Conservation (phyloP, 2,797 vertebrate genomes). For the Stomatorhinus walkeri region DNA sequence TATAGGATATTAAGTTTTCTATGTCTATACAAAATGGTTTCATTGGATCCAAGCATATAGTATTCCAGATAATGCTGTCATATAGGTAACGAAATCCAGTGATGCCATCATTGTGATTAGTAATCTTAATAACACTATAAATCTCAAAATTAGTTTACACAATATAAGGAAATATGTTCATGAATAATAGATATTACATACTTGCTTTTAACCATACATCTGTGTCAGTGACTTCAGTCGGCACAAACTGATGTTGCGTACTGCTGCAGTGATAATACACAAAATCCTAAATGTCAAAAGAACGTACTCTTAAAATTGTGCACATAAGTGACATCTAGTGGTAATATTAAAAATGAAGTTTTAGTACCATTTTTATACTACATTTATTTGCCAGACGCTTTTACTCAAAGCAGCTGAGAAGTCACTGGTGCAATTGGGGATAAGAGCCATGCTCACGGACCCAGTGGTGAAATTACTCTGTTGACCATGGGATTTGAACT, state of each 20-base stretch:
- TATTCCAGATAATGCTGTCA: not conserved
- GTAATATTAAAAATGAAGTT: not conserved
- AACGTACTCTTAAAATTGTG: not conserved
- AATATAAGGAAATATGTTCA: not conserved
- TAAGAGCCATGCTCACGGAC: not conserved
- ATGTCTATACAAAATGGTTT: not conserved
- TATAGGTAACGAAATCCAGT: not conserved
- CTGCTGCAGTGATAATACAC: not conserved
- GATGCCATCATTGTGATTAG: not conserved
- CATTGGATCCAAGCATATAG: not conserved
- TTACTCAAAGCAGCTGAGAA: not conserved
- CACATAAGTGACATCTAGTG: constrained; percentile 18
- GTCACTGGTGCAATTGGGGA: not conserved
- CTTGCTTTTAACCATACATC: not conserved
- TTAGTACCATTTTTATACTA: not conserved
- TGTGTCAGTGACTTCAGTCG: not conserved
- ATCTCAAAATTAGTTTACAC: not conserved
- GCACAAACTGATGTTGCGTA: not conserved
- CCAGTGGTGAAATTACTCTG: not conserved
- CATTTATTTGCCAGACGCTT: not conserved
- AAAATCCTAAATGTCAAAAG: not conserved
- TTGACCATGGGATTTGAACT: not conserved
- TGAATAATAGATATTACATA: not conserved
- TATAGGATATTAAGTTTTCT: not conserved
- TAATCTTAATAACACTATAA: not conserved